Conservation (phyloP, 2,888 invertebrate genomes). For the Melanophora roralis region DNA sequence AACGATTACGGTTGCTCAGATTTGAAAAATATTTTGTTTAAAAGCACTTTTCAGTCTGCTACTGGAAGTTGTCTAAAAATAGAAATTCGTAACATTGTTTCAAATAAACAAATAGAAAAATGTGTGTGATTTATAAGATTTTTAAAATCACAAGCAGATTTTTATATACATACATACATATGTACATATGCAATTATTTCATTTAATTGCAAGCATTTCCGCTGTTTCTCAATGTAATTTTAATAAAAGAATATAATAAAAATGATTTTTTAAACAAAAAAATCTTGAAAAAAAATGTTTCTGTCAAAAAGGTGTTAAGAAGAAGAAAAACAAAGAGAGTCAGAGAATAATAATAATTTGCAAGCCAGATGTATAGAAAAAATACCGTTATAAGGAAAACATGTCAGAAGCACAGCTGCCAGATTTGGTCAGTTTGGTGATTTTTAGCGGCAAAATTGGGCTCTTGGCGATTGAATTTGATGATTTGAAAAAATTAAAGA, state of each 20-base stretch:
- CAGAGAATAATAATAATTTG: not conserved
- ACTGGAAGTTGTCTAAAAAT: not conserved
- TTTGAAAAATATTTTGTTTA: too few species aligned
- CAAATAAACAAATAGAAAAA: constrained; percentile 18
- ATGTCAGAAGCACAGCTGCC: too few species aligned
- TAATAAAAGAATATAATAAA: not conserved
- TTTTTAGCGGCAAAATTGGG: too few species aligned
- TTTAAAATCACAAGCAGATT: too few species aligned
- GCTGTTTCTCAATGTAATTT: not conserved
- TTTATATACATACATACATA: not conserved
- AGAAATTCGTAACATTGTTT: not conserved
- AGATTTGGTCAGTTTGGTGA: too few species aligned
- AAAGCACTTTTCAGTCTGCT: not conserved
- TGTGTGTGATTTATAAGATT: not conserved
- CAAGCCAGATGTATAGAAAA: not conserved
- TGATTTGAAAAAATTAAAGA: too few species aligned
- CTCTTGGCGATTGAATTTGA: too few species aligned
- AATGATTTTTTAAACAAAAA: not conserved
- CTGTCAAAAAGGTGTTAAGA: not conserved
- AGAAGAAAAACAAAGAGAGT: not conserved
- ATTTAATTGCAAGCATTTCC: not conserved
- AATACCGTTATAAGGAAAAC: not conserved
- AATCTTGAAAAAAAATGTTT: not conserved
- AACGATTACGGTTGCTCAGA: too few species aligned
- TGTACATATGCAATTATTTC: not conserved